These are phyloP conservation scores for Promerops cafer DNA, from an alignment of 2,113 vertebrate species.

Conservation along the genomic window DNA sequence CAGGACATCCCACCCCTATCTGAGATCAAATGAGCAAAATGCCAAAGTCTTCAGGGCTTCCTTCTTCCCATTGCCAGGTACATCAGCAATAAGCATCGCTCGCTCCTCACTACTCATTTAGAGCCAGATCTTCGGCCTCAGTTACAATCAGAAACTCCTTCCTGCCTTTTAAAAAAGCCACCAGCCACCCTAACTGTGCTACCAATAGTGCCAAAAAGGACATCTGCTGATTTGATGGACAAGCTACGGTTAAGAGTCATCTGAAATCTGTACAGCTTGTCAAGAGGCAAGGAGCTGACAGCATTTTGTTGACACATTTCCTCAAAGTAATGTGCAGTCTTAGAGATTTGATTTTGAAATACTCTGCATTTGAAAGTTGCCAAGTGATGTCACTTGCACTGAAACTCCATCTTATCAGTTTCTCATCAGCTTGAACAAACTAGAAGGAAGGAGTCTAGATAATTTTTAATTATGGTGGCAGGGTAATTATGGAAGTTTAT, in stretches of 20 bases:
- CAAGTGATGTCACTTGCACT: constrained; percentile 4
- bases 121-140: neutral
- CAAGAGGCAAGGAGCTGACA: constrained; percentile 28
- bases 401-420: neutral
- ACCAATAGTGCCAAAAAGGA: neutral
- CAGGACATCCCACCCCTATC: neutral
- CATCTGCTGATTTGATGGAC: constrained; percentile 40
- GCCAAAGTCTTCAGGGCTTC: neutral
- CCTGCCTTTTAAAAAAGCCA: neutral
- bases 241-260: neutral
- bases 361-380: neutral
- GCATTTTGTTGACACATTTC: constrained; percentile 49
- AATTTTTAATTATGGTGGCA: neutral
- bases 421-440: neutral
- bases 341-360: constrained; percentile 31
- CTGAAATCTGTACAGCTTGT: constrained; percentile 16
- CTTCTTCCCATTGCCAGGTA: neutral
- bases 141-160: neutral
- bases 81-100: neutral
- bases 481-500: neutral
- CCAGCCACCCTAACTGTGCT: neutral
- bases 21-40: neutral
- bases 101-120: neutral
- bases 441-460: neutral
- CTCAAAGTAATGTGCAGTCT: neutral